phyloP scores from a whole-genome alignment of 2,797 vertebrate species.

The Knipowitschia caucasica region DNA sequence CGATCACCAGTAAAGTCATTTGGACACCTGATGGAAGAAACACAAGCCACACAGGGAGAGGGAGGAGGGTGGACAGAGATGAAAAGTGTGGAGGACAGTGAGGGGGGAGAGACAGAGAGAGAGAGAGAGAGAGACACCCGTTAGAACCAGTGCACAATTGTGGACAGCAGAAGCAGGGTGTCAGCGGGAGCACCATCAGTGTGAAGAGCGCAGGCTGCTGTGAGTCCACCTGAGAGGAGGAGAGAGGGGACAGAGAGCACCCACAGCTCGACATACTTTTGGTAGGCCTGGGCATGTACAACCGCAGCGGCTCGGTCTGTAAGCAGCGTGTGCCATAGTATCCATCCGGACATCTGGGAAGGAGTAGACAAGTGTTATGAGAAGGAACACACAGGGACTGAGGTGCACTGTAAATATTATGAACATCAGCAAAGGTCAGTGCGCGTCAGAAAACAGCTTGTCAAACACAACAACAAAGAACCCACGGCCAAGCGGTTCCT shows the following conservation, averaged over 20 bases:
- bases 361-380: constrained; percentile 82
- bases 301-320: constrained; percentile 93
- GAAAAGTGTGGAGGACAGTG: constrained; percentile 30
- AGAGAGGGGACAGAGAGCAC: constrained; percentile 70
- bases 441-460: constrained; percentile 1
- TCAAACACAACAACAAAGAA: constrained; percentile 3
- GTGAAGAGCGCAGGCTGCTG: constrained; percentile 61
- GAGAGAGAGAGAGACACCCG: constrained; percentile 83
- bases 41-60: constrained; percentile 87
- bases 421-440: constrained; percentile 16
- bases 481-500: constrained; percentile 1
- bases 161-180: constrained; percentile 74
- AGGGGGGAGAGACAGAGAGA: constrained; percentile 36
- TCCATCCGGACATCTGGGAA: constrained; percentile 95
- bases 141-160: constrained; percentile 79
- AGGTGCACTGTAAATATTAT: constrained; percentile 29
- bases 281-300: constrained; percentile 93
- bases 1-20: constrained; percentile 99
- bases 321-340: constrained; percentile 97
- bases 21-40: constrained; percentile 96
- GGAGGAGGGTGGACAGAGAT: constrained; percentile 73
- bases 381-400: constrained; percentile 45
- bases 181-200: constrained; percentile 69
- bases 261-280: constrained; percentile 94
- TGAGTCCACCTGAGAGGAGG: constrained; percentile 68